Conservation (phyloP, 2,113 vertebrate species). For the Scortum barcoo region DNA sequence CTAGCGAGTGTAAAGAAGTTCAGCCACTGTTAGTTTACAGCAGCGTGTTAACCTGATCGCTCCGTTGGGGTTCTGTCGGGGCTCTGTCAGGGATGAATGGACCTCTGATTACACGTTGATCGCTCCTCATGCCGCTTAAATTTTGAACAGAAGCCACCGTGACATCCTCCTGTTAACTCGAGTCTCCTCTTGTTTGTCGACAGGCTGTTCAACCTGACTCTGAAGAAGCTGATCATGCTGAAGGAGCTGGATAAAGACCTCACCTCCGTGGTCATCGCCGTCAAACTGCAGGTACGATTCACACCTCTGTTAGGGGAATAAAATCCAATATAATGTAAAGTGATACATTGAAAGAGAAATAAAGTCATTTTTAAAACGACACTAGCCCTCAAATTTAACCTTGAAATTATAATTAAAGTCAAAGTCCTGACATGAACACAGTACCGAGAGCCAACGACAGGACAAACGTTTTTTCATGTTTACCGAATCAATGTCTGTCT, state of each 20-base stretch:
- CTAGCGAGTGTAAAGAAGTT: no score
- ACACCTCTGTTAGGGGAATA: background rate
- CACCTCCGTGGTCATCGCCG: conserved; percentile 93
- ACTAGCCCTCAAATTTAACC: no score
- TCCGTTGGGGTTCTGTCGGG: no score
- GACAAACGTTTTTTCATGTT: background rate
- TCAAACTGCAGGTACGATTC: conserved; percentile 90
- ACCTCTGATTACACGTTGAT: background rate
- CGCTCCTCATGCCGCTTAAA: no score
- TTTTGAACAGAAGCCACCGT: no score
- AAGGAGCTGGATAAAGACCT: conserved; percentile 94
- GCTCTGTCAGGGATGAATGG: background rate
- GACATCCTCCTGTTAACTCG: background rate
- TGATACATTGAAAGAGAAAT: no score
- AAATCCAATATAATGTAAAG: background rate
- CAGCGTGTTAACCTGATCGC: no score
- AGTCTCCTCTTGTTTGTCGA: background rate
- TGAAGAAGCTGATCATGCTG: conserved; percentile 90
- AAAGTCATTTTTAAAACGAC: no score
- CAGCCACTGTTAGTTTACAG: no score
- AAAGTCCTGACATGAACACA: background rate
- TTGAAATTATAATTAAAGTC: no score
- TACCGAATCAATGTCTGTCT: background rate
- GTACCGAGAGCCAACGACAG: background rate
- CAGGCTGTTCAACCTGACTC: conserved; percentile 93